Evolutionary conservation across 2,888 invertebrate species (phyloP).

Genomic region (Galerucella calmariensis): DNA sequence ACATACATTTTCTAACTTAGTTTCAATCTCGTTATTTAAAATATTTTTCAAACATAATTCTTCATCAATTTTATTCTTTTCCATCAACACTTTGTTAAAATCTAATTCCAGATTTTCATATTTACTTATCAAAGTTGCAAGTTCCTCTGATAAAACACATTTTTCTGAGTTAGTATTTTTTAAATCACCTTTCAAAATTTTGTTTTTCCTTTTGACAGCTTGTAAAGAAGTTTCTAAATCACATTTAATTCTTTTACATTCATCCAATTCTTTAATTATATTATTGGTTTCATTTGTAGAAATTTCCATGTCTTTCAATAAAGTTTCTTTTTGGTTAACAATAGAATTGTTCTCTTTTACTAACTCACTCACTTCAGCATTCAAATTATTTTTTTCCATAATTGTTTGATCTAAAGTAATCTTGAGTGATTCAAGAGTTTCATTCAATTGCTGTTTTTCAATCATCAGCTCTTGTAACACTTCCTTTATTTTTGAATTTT

Average conservation of each 20-base stretch:
- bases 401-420: background rate
- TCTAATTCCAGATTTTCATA: background rate
- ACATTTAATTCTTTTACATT: too few species aligned
- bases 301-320: too few species aligned
- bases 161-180: slow-evolving; percentile 21
- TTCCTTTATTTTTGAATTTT: slow-evolving; percentile 13
- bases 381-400: background rate
- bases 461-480: background rate
- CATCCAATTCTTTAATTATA: too few species aligned
- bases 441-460: background rate
- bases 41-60: background rate
- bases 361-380: background rate
- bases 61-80: background rate
- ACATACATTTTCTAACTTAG: background rate
- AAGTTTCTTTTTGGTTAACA: too few species aligned
- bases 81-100: background rate
- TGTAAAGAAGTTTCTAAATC: too few species aligned
- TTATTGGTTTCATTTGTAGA: too few species aligned
- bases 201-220: too few species aligned
- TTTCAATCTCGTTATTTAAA: background rate
- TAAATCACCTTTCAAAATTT: slow-evolving; percentile 15
- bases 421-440: background rate
- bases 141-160: slow-evolving; percentile 4
- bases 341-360: background rate
- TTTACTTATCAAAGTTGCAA: slow-evolving; percentile 13